phyloP scores from a whole-genome alignment of 2,888 invertebrate species.

The Chorisops tibialis region DNA sequence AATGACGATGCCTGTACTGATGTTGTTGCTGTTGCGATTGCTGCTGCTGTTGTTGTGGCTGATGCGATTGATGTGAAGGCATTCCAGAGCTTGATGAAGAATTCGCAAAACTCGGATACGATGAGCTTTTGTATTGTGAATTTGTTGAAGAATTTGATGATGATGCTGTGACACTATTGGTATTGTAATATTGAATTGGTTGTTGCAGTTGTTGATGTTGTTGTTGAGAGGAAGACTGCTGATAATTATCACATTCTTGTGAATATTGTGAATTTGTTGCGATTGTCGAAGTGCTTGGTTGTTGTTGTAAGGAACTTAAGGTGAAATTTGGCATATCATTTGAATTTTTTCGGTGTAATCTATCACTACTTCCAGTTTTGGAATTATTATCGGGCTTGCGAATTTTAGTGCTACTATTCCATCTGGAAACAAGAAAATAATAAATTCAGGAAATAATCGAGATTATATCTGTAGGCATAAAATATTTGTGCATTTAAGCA shows the following conservation, averaged over 20 bases:
- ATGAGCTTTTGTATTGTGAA: conserved; percentile 21
- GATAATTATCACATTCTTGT: neutral
- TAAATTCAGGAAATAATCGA: too few species aligned
- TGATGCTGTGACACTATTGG: neutral
- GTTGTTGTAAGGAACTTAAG: conserved; percentile 40
- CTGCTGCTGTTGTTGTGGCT: conserved; percentile 39
- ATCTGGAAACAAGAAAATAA: conserved; percentile 38
- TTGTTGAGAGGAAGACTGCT: conserved; percentile 35
- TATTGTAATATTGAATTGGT: neutral
- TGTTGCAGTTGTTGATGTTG: too few species aligned
- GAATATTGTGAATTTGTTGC: conserved; percentile 19
- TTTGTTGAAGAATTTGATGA: conserved; percentile 6
- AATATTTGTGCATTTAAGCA: too few species aligned
- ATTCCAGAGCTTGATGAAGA: conserved; percentile 10
- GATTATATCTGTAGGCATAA: too few species aligned
- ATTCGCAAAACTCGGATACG: conserved; percentile 21
- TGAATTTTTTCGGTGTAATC: conserved; percentile 50
- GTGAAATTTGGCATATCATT: conserved; percentile 47
- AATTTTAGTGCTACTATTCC: conserved; percentile 43
- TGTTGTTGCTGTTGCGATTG: conserved; percentile 48
- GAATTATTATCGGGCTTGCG: conserved; percentile 46
- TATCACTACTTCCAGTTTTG: conserved; percentile 46
- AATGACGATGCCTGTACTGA: conserved; percentile 43
- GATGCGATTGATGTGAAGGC: conserved; percentile 7
- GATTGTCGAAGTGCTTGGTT: neutral